Evolutionary conservation across 2,888 invertebrate species (phyloP), one percentile per base, ranked within the genome.

Genomic region (Pristionchus maxplancki): DNA sequence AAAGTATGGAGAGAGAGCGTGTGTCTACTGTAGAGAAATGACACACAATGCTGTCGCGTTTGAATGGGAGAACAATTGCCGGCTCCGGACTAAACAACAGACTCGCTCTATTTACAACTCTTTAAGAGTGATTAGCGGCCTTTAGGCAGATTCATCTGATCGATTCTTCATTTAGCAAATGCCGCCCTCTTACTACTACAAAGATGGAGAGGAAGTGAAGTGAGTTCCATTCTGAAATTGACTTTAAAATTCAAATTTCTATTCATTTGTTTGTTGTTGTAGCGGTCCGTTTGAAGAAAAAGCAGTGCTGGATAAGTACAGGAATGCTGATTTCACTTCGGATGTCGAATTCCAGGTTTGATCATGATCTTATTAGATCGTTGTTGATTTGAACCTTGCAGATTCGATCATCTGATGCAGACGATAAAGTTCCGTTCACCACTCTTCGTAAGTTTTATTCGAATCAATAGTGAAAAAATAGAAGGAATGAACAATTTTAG

Each of bases 311-410:
- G 28, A 78, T 44, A 24, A 44, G 28, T 78, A 78, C 48, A 44
- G 28, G 28, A 9, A n/a, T 9, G 78, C 78, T 44, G 13, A 78
- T 1, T 78, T 78, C 78, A 44, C 78, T 9, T 78, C 78, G 44
- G 78, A 78, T 34, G 17, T 78, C 78, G n/a, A 78, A 28, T 78
- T 78, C 17, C 78, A 78, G 78, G 78, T 78, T 78, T n/a, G 40
- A 40, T 67, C 67, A 31, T 67, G 67, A 67, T 67, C 67, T 67
- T 74, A 24, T 6, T 15, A 71, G 17, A 71, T 1, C 15, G 40
- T 2, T n/a, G 15, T 20, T 31, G 2, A 67, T 34, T 17, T 67
- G 8, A 71, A 71, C 24, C 11, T 74, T 74, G n/a, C 4, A 78
- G 78, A 78, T 78, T 48, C 78, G 78, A 78, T 9, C 44, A 28